These are phyloP conservation scores for Callorhinus ursinus DNA, from an alignment of 2,113 vertebrate genomes.

Conservation along the genomic window DNA sequence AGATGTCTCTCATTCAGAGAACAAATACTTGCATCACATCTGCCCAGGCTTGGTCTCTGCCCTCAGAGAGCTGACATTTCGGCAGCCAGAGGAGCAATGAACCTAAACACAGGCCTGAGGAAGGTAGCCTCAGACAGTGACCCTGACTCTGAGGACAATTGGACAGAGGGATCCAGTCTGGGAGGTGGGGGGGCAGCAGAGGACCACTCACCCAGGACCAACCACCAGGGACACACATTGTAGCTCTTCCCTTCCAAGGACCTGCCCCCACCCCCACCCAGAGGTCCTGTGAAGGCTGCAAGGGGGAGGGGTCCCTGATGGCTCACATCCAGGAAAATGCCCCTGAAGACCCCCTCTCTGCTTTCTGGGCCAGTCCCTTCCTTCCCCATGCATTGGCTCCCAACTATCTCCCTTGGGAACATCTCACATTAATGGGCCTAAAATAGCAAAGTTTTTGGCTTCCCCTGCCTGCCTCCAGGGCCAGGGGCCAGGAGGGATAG, in stretches of 20 bases:
- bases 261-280: too few species aligned
- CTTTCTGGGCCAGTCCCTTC: background rate
- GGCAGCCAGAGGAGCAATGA: background rate
- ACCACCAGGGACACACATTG: background rate
- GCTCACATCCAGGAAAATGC: background rate
- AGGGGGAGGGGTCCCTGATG: accelerated
- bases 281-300: background rate
- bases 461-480: background rate
- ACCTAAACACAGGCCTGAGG: too few species aligned
- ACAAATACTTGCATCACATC: background rate
- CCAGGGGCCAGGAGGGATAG: background rate
- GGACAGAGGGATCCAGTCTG: background rate
- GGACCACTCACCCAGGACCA: background rate
- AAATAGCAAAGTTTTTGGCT: slow-evolving; percentile 20
- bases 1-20: background rate
- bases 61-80: background rate
- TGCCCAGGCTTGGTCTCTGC: background rate
- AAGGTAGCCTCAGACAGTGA: background rate
- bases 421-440: background rate
- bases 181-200: accelerated
- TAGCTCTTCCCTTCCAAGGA: background rate
- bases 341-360: background rate
- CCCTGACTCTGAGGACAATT: background rate
- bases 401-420: background rate
- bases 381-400: background rate